Evolutionary conservation across 1,140 invertebrate species (phyloP).

Genomic region (Eueides isabella): DNA sequence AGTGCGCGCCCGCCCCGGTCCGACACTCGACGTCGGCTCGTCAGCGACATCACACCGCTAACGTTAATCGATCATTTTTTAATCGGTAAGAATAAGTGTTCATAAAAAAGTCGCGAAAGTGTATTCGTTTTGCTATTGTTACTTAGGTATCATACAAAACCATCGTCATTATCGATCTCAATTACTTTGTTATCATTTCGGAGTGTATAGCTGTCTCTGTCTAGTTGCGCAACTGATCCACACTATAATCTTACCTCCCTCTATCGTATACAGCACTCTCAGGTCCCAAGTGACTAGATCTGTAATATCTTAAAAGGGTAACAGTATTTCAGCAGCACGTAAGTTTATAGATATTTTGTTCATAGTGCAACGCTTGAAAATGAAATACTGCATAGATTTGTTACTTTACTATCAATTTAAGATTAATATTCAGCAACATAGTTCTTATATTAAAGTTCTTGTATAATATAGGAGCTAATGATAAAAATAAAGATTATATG

Average conservation of each 20-base stretch:
- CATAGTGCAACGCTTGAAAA: not conserved
- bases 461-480: not conserved
- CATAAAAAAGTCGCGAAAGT: slow-evolving; percentile 47
- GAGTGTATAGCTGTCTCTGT: slow-evolving; percentile 49
- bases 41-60: slow-evolving; percentile 72
- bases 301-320: slow-evolving; percentile 54
- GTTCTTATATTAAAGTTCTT: not conserved
- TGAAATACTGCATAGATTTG: not conserved
- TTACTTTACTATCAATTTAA: not conserved
- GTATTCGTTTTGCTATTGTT: slow-evolving; percentile 38
- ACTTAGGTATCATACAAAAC: not conserved
- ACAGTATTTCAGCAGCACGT: slow-evolving; percentile 61
- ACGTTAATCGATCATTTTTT: slow-evolving; percentile 74
- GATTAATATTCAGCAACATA: not conserved
- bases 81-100: slow-evolving; percentile 73
- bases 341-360: slow-evolving; percentile 51
- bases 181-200: slow-evolving; percentile 13
- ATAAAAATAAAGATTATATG: not conserved
- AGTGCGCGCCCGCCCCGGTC: slow-evolving; percentile 78
- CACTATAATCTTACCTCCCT: slow-evolving; percentile 43
- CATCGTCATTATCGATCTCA: not conserved
- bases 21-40: slow-evolving; percentile 82
- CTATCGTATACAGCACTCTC: slow-evolving; percentile 47
- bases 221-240: slow-evolving; percentile 59
- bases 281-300: slow-evolving; percentile 59